Conservation (phyloP, 2,797 vertebrate species). For the Pachyuromys duprasi region DNA sequence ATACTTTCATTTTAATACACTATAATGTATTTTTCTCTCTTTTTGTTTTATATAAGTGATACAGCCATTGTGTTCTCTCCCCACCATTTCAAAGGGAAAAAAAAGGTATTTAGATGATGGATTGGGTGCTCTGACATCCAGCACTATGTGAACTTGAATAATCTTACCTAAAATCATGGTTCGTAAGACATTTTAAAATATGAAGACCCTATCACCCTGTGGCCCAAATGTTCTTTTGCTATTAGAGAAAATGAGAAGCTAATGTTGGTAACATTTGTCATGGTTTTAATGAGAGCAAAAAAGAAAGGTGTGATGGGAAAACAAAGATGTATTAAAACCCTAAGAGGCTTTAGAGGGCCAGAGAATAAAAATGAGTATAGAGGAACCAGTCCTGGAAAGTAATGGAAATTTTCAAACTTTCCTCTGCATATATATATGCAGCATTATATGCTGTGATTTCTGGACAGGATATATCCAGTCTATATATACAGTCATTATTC, state of each 20-base stretch:
- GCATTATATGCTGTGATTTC: too few relatives aligned
- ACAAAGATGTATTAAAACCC: background rate
- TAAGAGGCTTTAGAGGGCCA: background rate
- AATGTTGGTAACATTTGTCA: background rate
- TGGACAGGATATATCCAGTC: background rate
- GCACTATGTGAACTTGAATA: background rate
- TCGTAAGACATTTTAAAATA: conserved; percentile 1
- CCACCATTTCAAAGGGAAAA: background rate
- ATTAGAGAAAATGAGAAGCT: background rate
- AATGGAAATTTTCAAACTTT: background rate
- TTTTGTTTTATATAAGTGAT: background rate
- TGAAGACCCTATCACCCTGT: background rate
- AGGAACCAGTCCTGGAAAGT: background rate
- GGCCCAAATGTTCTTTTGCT: background rate
- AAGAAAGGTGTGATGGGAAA: background rate
- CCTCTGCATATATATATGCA: background rate
- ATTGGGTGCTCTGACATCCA: background rate
- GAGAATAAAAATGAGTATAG: background rate
- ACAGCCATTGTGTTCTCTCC: background rate
- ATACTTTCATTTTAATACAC: background rate
- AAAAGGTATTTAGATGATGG: background rate
- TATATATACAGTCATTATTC: background rate
- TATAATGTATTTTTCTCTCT: background rate
- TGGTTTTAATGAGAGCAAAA: background rate
- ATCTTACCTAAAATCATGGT: background rate